Percentiles rank a stretch among this genome's conserved stretches.
Conservation (phyloP, 2,797 vertebrate genomes). For the Xyrichtys novacula region DNA sequence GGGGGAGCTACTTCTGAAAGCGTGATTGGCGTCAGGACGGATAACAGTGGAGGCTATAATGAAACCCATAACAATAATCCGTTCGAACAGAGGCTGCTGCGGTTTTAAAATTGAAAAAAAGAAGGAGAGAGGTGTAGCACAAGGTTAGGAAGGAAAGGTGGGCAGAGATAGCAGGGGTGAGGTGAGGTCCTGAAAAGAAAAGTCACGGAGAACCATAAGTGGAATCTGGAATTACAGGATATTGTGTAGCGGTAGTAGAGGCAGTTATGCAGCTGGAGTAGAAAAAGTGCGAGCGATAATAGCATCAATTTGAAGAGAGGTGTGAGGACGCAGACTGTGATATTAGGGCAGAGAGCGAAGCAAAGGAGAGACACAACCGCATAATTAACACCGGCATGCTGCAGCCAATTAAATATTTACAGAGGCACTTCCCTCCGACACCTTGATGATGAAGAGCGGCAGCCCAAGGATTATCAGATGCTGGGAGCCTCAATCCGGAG, state of each 20-base stretch:
- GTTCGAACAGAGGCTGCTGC: conserved; percentile 53
- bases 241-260: conserved; percentile 14
- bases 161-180: conserved; percentile 39
- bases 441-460: conserved; percentile 81
- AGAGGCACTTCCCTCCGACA: conserved; percentile 79
- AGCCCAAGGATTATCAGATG: conserved; percentile 82
- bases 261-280: not conserved
- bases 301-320: conserved; percentile 8
- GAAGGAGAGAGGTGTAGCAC: conserved; percentile 29
- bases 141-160: conserved; percentile 40
- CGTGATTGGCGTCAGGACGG: conserved; percentile 63
- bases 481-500: conserved; percentile 68
- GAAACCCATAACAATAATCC: conserved; percentile 73
- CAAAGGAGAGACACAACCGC: conserved; percentile 68
- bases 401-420: conserved; percentile 89
- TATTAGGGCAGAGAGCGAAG: conserved; percentile 39
- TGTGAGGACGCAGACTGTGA: conserved; percentile 27
- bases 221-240: conserved; percentile 34
- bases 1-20: conserved; percentile 70
- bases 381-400: conserved; percentile 83
- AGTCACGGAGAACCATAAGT: conserved; percentile 28
- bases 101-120: conserved; percentile 67
- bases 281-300: not conserved
- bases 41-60: conserved; percentile 70
- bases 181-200: conserved; percentile 36